phyloP scores from a whole-genome alignment of 2,797 vertebrate genomes.

The Miopithecus talapoin region DNA sequence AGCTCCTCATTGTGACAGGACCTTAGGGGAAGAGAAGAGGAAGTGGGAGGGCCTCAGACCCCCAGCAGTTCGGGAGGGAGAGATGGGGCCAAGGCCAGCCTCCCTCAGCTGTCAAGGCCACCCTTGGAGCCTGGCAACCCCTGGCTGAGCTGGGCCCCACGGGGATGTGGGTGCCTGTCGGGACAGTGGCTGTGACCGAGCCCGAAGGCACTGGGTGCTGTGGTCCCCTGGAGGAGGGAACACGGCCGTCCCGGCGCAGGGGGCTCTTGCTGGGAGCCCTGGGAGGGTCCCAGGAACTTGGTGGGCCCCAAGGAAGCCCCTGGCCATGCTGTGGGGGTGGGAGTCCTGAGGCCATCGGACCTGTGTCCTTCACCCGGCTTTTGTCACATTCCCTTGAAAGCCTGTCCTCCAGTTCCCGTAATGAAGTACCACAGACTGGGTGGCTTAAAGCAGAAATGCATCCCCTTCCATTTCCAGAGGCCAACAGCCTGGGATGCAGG shows the following conservation, averaged over 20 bases:
- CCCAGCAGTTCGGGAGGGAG: not conserved
- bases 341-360: too few species aligned
- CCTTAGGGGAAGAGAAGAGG: not conserved
- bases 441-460: not conserved
- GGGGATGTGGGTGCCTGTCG: not conserved
- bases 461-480: not conserved
- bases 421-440: not conserved
- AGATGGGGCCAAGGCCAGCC: not conserved
- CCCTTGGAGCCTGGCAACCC: not conserved
- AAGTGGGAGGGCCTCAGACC: not conserved
- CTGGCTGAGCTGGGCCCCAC: accelerated
- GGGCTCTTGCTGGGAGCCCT: not conserved
- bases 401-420: too few species aligned
- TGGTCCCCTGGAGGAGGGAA: accelerated
- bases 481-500: not conserved
- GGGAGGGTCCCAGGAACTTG: accelerated
- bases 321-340: not conserved
- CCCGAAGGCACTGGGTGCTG: accelerated
- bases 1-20: not conserved
- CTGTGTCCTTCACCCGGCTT: not conserved
- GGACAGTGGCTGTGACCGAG: accelerated
- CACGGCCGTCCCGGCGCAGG: accelerated
- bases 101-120: not conserved
- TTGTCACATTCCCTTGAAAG: not conserved
- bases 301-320: not conserved